These are phyloP conservation scores for Frieseomelitta varia DNA, from an alignment of 1,140 invertebrate species.

Conservation along the genomic window DNA sequence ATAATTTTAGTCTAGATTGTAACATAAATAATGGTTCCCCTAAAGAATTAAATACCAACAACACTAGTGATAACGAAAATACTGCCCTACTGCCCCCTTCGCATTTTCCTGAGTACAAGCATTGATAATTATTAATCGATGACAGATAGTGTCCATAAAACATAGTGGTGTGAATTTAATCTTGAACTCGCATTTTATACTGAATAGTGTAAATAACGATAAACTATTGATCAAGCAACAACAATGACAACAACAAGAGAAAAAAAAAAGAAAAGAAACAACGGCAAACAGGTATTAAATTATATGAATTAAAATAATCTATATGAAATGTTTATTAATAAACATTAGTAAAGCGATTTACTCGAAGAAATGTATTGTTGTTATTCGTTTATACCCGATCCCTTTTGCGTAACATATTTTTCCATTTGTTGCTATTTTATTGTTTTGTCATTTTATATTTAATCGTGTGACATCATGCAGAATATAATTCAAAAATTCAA, in stretches of 20 bases:
- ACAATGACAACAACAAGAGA: constrained; percentile 39
- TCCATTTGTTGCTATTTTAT: neutral
- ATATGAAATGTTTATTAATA: constrained; percentile 77
- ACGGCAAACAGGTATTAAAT: constrained; percentile 71
- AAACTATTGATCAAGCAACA: constrained; percentile 69
- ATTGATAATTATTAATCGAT: constrained; percentile 80
- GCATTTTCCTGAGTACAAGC: constrained; percentile 83
- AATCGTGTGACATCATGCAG: neutral
- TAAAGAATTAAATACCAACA: constrained; percentile 79
- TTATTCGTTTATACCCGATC: constrained; percentile 13
- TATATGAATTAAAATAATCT: constrained; percentile 76
- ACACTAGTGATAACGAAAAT: constrained; percentile 81
- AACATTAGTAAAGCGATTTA: constrained; percentile 75
- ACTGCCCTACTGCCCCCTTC: constrained; percentile 80
- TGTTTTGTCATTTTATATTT: neutral
- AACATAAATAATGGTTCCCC: constrained; percentile 80
- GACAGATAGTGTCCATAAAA: constrained; percentile 78
- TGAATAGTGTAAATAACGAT: constrained; percentile 81
- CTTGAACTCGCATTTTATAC: constrained; percentile 81
- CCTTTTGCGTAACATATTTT: neutral
- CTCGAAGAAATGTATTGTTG: constrained; percentile 50
- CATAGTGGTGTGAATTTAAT: constrained; percentile 79
- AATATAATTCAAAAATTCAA: neutral
- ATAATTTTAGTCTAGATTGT: constrained; percentile 81
- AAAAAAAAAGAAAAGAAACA: neutral